A percentile compares a stretch with the other conserved stretches of the same genome.
phyloP scores from a whole-genome alignment of 2,797 vertebrate genomes.

The Intellagama lesueurii region DNA sequence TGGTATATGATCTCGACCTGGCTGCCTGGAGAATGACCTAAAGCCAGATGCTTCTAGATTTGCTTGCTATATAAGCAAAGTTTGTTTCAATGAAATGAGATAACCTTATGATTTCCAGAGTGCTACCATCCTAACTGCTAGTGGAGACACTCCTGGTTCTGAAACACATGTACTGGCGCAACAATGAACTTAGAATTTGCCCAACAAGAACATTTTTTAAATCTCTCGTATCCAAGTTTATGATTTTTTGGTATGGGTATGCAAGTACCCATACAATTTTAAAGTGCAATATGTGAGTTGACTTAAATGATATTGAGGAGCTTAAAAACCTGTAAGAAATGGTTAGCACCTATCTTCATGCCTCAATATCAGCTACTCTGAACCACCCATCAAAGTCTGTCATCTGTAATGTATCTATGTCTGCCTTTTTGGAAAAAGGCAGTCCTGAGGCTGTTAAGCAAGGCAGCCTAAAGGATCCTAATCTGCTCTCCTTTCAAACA shows the following conservation, averaged over 20 bases:
- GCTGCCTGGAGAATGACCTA: neutral
- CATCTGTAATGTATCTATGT: neutral
- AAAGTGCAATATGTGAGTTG: neutral
- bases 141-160: neutral
- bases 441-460: neutral
- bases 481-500: neutral
- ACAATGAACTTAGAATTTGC: neutral
- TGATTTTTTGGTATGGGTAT: neutral
- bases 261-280: neutral
- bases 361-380: no score
- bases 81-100: neutral
- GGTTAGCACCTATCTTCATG: neutral
- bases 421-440: neutral
- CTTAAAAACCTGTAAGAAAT: neutral
- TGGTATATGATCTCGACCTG: neutral
- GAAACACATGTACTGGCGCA: neutral
- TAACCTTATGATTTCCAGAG: neutral
- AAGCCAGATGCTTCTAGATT: neutral
- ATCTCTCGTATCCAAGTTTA: neutral
- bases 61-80: neutral
- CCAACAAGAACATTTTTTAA: neutral
- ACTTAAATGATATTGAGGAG: neutral
- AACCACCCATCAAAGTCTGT: no score
- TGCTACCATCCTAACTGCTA: neutral
- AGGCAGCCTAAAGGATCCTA: no score